These are phyloP conservation scores for Enteromius thamalakanensis DNA, from an alignment of 2,797 vertebrate genomes.

Conservation along the genomic window DNA sequence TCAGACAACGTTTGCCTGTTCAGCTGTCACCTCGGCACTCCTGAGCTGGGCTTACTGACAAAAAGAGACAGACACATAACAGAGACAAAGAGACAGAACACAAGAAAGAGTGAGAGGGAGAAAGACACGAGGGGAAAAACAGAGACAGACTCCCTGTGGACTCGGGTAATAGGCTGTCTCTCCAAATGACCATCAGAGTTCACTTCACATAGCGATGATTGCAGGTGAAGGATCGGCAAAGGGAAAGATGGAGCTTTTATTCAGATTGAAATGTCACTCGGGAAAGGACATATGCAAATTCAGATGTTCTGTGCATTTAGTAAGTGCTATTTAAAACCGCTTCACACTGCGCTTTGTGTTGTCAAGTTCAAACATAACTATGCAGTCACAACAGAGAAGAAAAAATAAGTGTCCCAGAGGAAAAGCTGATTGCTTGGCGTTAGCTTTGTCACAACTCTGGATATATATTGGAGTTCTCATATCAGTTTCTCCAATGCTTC, in stretches of 20 bases:
- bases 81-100: slow-evolving; percentile 42
- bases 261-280: slow-evolving; percentile 54
- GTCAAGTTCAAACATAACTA: slow-evolving; percentile 13
- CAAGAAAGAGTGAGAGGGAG: slow-evolving; percentile 26
- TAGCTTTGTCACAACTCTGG: slow-evolving; percentile 13
- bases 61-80: slow-evolving; percentile 31
- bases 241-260: slow-evolving; percentile 39
- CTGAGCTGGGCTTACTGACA: slow-evolving; percentile 35
- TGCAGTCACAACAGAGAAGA: slow-evolving; percentile 11
- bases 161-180: slow-evolving; percentile 67
- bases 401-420: slow-evolving; percentile 4
- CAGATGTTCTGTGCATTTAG: slow-evolving; percentile 30
- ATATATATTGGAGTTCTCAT: not conserved
- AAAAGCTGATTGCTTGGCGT: not conserved
- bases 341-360: slow-evolving; percentile 29
- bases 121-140: slow-evolving; percentile 23
- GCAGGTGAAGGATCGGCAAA: slow-evolving; percentile 51
- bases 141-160: slow-evolving; percentile 53
- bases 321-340: slow-evolving; percentile 43
- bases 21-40: slow-evolving; percentile 46
- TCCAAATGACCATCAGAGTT: slow-evolving; percentile 63
- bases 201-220: slow-evolving; percentile 62
- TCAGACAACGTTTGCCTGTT: slow-evolving; percentile 40
- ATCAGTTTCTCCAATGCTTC: not conserved
- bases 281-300: slow-evolving; percentile 49